These are phyloP conservation scores for Mermis nigrescens DNA, from an alignment of 2,888 invertebrate species.

Conservation along the genomic window DNA sequence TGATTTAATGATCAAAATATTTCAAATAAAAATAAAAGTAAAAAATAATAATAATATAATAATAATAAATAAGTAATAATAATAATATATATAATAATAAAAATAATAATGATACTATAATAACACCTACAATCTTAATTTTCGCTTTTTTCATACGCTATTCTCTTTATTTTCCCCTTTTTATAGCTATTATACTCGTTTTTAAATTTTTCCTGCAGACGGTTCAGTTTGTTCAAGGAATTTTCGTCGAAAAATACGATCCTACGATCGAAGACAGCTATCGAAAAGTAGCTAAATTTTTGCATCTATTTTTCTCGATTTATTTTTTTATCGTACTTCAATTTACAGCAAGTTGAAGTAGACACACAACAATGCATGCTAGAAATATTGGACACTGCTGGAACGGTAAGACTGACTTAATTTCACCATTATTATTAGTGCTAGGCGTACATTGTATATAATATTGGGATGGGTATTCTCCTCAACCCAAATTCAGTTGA, in stretches of 20 bases:
- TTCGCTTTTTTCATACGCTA: neutral
- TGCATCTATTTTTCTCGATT: conserved; percentile 1
- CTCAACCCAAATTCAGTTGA: too few relatives aligned
- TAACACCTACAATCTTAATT: neutral
- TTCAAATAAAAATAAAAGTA: too few relatives aligned
- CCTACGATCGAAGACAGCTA: conserved; percentile 99
- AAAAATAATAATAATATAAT: too few relatives aligned
- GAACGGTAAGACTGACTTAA: conserved; percentile 51
- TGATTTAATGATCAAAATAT: too few relatives aligned
- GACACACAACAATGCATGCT: conserved; percentile 99
- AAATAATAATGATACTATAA: conserved; percentile 1
- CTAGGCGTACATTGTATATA: neutral
- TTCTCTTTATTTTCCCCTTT: too few relatives aligned
- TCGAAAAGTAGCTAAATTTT: conserved; percentile 46
- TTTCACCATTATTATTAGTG: neutral
- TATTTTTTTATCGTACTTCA: conserved; percentile 8
- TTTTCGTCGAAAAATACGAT: conserved; percentile 96
- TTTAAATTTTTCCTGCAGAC: conserved; percentile 47
- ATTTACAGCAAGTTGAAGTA: conserved; percentile 71
- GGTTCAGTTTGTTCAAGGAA: conserved; percentile 90
- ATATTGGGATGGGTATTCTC: too few relatives aligned
- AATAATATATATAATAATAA: neutral
- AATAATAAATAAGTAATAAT: too few relatives aligned
- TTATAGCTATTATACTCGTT: conserved; percentile 11
- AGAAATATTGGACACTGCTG: conserved; percentile 96